Base-by-base conservation (phyloP, 2,888 invertebrate species). In the Galeruca laticollis region DNA sequence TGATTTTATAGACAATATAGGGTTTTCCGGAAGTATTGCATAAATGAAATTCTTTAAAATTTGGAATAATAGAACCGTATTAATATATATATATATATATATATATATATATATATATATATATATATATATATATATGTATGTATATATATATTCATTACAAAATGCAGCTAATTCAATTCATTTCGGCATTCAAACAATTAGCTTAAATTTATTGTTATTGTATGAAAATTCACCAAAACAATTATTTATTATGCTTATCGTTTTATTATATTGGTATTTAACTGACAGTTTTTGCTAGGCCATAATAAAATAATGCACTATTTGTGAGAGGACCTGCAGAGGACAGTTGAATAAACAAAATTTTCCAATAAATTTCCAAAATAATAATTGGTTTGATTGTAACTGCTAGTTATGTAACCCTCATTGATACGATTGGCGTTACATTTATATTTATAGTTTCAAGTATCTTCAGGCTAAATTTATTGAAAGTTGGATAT, bases 201-300 rank as follows among this genome's bases (percentile, higher is more conserved):
- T 54, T 54, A 54, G 52, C 54, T n/a, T 31, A 10, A 26, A 54
- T 54, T 54, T 26, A 54, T 54, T 31, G 18, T 15, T 54, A 31
- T 31, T 21, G 26, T 54, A n/a, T 26, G 54, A 26, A 54, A 54
- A 26, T 54, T 13, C 18, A 8, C 47, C 18, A 47, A 47, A 47
- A 18, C 31, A 26, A 31, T 54, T 54, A 54, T 54, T 54, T 54
- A 54, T 54, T n/a, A 31, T 54, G 26, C 31, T 13, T 31, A 54
- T 0, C 8, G 15, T 54, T 54, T 52, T 31, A 54, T 31, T 26
- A 13, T 31, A 54, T 54, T 26, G 26, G 31, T 54, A 54, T 31
- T 31, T 31, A 31, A 54, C 54, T n/a, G n/a, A 54, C 54, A 54
- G n/a, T 31, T 54, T 31, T 26, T 31, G 54, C 21, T 8, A 11